These are phyloP conservation scores for Pangasianodon hypophthalmus DNA, from an alignment of 2,113 vertebrate genomes.

Conservation along the genomic window DNA sequence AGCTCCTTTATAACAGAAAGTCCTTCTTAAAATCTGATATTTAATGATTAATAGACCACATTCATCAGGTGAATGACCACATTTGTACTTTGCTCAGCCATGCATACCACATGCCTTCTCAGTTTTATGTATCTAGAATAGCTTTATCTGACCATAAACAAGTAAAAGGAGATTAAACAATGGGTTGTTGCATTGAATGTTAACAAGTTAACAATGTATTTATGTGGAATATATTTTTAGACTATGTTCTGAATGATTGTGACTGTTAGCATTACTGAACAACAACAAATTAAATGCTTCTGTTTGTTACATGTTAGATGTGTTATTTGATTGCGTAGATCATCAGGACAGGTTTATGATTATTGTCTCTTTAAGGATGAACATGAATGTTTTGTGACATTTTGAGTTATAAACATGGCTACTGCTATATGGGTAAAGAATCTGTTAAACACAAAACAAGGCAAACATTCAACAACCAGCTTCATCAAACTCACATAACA, in stretches of 20 bases:
- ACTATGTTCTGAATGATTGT: constrained; percentile 45
- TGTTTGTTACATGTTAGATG: constrained; percentile 55
- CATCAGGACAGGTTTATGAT: not conserved
- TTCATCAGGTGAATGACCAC: not conserved
- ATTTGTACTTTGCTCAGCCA: constrained; percentile 14
- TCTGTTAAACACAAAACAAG: not conserved
- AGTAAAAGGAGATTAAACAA: not conserved
- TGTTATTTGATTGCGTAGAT: not conserved
- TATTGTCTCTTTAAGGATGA: not conserved
- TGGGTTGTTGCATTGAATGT: not conserved
- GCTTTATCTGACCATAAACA: not conserved
- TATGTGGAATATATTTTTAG: constrained; percentile 53
- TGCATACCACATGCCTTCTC: not conserved
- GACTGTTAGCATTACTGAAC: constrained; percentile 55
- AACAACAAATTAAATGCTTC: constrained; percentile 60
- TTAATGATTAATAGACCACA: constrained; percentile 12
- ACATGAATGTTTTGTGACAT: not conserved
- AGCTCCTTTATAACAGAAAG: not conserved
- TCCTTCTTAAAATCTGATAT: not conserved
- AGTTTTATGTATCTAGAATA: not conserved
- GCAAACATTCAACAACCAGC: not conserved
- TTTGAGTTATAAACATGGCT: not conserved
- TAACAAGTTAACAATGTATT: constrained; percentile 46
- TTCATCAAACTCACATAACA: not conserved
- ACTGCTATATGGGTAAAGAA: not conserved